Conservation (phyloP, 2,797 vertebrate genomes). For the Gastrophryne carolinensis region DNA sequence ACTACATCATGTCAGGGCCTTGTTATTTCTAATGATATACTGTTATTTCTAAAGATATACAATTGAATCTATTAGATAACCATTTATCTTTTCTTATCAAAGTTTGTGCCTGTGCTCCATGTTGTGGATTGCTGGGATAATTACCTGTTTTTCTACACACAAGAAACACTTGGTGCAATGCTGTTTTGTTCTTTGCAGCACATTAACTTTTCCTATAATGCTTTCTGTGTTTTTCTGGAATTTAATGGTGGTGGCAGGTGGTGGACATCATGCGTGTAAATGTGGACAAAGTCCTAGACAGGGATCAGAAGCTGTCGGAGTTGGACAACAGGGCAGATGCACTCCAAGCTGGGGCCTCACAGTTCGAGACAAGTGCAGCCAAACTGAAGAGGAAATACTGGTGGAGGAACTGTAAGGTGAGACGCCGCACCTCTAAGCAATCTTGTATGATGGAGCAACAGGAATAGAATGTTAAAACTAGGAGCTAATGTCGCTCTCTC, state of each 20-base stretch:
- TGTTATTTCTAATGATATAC: too few species aligned
- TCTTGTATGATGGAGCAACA: too few species aligned
- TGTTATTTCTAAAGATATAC: too few species aligned
- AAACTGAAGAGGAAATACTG: slow-evolving; percentile 73
- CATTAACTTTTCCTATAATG: neutral
- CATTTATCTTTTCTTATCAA: too few species aligned
- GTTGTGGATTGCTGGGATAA: too few species aligned
- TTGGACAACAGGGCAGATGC: slow-evolving; percentile 70
- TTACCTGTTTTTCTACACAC: neutral
- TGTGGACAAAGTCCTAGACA: slow-evolving; percentile 69
- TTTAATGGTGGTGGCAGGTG: slow-evolving; percentile 56
- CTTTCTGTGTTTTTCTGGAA: neutral
- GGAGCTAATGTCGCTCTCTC: too few species aligned
- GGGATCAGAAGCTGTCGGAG: slow-evolving; percentile 69
- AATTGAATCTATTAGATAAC: too few species aligned
- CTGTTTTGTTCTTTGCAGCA: neutral
- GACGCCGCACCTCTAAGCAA: neutral
- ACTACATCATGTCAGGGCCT: too few species aligned
- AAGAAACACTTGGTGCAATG: neutral
- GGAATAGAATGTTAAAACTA: too few species aligned
- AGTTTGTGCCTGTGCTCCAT: too few species aligned
- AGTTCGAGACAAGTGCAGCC: slow-evolving; percentile 71
- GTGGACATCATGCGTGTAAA: slow-evolving; percentile 72
- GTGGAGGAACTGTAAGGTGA: slow-evolving; percentile 75
- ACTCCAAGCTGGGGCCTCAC: slow-evolving; percentile 68